Evolutionary conservation across 2,888 invertebrate species (phyloP), one percentile per base, ranked within the genome.

Genomic region (Tenodera sinensis): DNA sequence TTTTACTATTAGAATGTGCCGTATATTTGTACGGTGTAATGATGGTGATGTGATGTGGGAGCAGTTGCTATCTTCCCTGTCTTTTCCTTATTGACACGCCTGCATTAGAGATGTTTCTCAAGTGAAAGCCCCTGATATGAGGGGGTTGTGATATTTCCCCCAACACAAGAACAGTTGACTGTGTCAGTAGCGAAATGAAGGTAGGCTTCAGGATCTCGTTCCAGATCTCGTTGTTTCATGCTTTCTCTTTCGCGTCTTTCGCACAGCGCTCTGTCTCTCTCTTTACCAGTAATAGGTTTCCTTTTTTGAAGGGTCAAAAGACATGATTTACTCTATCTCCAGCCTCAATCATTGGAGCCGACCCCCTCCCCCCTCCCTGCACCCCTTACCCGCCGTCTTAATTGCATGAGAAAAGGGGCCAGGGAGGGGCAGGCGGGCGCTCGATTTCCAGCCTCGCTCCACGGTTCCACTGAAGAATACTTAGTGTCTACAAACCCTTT

Each of bases 231-330:
- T 71, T 71, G 54, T 71, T 71, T 54, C 54, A 20, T 2, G 54
- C 54, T 54, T 54, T 71, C 90, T 84, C 82, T 30, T 87, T 89
- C 89, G 71, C 83, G 34, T 83, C 87, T 83, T 25, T 88, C 90
- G 14, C 84, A 85, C 84, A 42, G 83, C 84, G 27, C 85, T 89
- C 42, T 28, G 6, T 88, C 85, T 87, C 90, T 90, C 90, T 90
- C 88, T 89, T 89, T 88, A 83, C 89, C 90, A 88, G 90, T 90
- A 90, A 90, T 90, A 90, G 90, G 90, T 90, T 90, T 90, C 90
- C 90, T 90, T 90, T 90, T 90, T 90, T 90, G 90, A 89, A 90
- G 90, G 90, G 90, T 90, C 90, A 90, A 90, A 90, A 90, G 90
- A 90, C 90, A 90, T 90, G 90, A 90, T 90, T 90, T 90, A 90